phyloP scores from a whole-genome alignment of 1,140 invertebrate genomes.

The Heliconius himera region DNA sequence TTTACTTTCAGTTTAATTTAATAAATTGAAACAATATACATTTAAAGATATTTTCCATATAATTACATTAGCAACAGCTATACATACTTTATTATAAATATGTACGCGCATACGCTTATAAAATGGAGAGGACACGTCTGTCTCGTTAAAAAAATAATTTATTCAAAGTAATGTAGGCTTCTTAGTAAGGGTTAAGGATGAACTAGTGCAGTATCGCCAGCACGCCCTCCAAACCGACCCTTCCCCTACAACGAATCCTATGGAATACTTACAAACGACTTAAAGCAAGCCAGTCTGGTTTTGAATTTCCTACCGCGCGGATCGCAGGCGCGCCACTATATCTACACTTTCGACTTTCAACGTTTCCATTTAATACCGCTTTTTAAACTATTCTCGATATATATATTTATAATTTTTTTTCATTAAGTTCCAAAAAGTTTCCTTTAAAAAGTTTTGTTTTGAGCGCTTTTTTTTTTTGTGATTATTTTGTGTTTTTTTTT shows the following conservation, averaged over 20 bases:
- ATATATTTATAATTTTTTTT: conserved; percentile 31
- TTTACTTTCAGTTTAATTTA: background rate
- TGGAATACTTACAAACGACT: conserved; percentile 79
- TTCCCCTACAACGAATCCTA: conserved; percentile 78
- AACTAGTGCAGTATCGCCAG: conserved; percentile 73
- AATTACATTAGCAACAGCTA: conserved; percentile 16
- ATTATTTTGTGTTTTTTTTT: conserved; percentile 55
- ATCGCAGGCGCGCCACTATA: conserved; percentile 59
- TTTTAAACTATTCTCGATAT: conserved; percentile 34
- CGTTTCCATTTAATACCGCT: conserved; percentile 48
- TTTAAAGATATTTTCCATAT: background rate
- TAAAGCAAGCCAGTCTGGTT: conserved; percentile 79
- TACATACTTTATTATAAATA: conserved; percentile 15
- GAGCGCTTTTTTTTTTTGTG: conserved; percentile 49
- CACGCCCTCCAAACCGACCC: conserved; percentile 76
- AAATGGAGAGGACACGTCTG: conserved; percentile 8
- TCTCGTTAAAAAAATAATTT: conserved; percentile 14
- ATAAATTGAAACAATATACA: background rate
- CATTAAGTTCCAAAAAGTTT: conserved; percentile 52
- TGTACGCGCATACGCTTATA: conserved; percentile 10
- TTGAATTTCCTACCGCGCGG: conserved; percentile 72
- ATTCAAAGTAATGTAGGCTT: conserved; percentile 23
- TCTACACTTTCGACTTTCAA: conserved; percentile 67
- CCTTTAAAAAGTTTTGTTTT: conserved; percentile 63
- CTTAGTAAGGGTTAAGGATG: conserved; percentile 73